Conservation (phyloP, 2,797 vertebrate species). For the Danio albolineatus region DNA sequence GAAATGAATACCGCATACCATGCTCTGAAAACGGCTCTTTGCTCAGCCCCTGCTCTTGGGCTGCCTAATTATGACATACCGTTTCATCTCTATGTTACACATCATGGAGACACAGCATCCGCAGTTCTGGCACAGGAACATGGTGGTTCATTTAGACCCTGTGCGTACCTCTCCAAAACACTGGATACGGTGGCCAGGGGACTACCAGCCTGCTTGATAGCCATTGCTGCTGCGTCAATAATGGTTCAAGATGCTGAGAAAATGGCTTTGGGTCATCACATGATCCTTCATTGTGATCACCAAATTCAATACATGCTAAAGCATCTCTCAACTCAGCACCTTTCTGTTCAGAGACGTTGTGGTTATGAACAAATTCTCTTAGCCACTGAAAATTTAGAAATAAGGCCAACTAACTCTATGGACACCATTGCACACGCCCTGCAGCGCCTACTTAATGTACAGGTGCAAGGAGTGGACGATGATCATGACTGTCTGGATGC, state of each 20-base stretch:
- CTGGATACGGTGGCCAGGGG: not conserved
- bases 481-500: not conserved
- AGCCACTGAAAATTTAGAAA: not conserved
- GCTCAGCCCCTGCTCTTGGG: too few species aligned
- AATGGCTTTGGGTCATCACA: too few species aligned
- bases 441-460: too few species aligned
- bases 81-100: not conserved
- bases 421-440: not conserved
- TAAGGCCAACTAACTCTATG: not conserved
- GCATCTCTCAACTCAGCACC: too few species aligned
- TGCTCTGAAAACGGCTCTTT: too few species aligned
- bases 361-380: not conserved
- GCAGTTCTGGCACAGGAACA: conserved; percentile 5
- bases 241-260: not conserved
- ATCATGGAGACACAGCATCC: not conserved
- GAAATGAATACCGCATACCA: not conserved
- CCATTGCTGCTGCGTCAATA: not conserved
- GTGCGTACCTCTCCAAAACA: not conserved
- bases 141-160: not conserved
- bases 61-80: not conserved
- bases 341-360: too few species aligned
- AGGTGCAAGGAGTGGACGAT: too few species aligned
- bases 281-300: too few species aligned
- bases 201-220: not conserved
- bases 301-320: not conserved